These are phyloP conservation scores for Procambarus virginalis DNA, from an alignment of 1,140 invertebrate genomes.

Conservation along the genomic window DNA sequence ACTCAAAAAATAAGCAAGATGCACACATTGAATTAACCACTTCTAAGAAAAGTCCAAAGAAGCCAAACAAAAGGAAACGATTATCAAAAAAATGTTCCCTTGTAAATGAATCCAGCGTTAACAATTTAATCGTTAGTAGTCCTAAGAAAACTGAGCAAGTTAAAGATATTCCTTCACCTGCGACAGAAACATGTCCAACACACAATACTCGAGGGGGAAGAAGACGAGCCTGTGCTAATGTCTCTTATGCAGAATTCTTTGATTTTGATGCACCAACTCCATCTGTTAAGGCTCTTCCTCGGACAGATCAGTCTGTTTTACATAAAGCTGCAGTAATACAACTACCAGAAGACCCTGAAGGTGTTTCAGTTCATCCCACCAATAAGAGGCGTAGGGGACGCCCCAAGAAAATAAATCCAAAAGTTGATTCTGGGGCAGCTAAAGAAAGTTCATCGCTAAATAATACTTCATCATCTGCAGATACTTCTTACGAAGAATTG, in stretches of 20 bases:
- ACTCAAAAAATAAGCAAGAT: not conserved
- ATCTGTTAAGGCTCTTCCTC: not conserved
- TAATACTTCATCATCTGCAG: not conserved
- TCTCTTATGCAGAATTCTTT: conserved; percentile 42
- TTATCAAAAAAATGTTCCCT: not conserved
- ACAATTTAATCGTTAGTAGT: not conserved
- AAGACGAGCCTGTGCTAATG: conserved; percentile 23
- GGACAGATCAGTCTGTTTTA: not conserved
- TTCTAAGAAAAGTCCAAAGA: not conserved
- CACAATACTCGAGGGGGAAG: not conserved
- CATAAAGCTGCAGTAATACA: not conserved
- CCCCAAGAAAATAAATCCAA: not conserved
- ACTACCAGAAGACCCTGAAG: not conserved
- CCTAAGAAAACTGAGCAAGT: not conserved
- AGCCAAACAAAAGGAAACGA: not conserved
- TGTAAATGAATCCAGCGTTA: not conserved
- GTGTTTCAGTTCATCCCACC: not conserved
- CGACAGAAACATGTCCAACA: not conserved
- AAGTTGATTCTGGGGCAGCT: not conserved
- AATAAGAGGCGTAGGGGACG: conserved; percentile 30
- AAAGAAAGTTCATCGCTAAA: not conserved
- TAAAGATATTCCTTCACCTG: not conserved
- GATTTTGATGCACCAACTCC: conserved; percentile 23
- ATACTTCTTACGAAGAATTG: not conserved
- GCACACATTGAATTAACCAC: not conserved